Evolutionary conservation across 2,888 invertebrate species (phyloP).

Genomic region (Epistrophe eligans): DNA sequence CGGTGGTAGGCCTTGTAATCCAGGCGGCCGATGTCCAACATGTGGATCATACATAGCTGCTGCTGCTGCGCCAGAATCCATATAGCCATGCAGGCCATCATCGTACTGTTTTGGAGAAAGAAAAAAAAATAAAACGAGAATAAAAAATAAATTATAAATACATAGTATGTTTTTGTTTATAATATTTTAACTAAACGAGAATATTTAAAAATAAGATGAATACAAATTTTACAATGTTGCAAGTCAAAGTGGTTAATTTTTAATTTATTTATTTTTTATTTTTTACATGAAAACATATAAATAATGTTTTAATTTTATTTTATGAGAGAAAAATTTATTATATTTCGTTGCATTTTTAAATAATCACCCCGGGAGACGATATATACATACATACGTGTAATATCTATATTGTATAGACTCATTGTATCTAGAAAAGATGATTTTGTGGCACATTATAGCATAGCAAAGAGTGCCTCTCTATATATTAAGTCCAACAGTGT

Average conservation of each 20-base stretch:
- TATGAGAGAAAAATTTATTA: slow-evolving; percentile 25
- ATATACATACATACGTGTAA: neutral
- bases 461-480: too few relatives aligned
- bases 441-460: slow-evolving; percentile 12
- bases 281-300: slow-evolving; percentile 26
- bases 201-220: slow-evolving; percentile 40
- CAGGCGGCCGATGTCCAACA: slow-evolving; percentile 87
- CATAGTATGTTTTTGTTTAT: slow-evolving; percentile 4
- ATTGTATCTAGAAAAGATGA: slow-evolving; percentile 30
- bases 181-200: slow-evolving; percentile 50
- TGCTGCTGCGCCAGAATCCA: slow-evolving; percentile 88
- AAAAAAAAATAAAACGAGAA: slow-evolving; percentile 51
- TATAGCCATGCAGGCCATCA: slow-evolving; percentile 96
- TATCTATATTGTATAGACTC: neutral
- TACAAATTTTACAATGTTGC: slow-evolving; percentile 15
- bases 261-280: slow-evolving; percentile 12
- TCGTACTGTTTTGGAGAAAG: slow-evolving; percentile 89
- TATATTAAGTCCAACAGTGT: slow-evolving; percentile 24
- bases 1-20: slow-evolving; percentile 87
- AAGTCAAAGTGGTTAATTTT: slow-evolving; percentile 63
- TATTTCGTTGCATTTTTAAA: slow-evolving; percentile 37
- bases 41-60: slow-evolving; percentile 91
- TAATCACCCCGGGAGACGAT: slow-evolving; percentile 45
- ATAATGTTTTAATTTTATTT: slow-evolving; percentile 27
- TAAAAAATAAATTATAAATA: slow-evolving; percentile 38